A percentile compares a stretch with the other conserved stretches of the same genome.
These are phyloP conservation scores for Scophthalmus maximus DNA, from an alignment of 2,113 vertebrate species.

Conservation along the genomic window DNA sequence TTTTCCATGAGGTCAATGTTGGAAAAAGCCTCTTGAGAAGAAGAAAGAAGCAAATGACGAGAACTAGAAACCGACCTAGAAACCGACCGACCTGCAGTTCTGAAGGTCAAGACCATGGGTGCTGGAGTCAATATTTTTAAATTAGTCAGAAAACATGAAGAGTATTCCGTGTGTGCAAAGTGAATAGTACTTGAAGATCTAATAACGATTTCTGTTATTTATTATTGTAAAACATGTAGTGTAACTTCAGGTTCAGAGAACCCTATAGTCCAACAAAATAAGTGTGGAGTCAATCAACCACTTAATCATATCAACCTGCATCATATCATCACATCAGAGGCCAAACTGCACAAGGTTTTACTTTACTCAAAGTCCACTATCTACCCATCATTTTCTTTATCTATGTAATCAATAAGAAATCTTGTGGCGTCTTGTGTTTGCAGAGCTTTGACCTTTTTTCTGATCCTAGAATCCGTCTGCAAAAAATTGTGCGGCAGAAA, in stretches of 20 bases:
- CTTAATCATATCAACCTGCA: background rate
- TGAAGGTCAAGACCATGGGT: too few relatives aligned
- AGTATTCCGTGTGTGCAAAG: too few relatives aligned
- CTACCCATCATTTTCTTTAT: background rate
- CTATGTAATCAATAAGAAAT: too few relatives aligned
- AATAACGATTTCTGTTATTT: too few relatives aligned
- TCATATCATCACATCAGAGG: background rate
- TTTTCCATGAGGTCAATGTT: background rate
- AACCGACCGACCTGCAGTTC: background rate
- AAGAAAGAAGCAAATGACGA: background rate
- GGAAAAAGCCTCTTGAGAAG: too few relatives aligned
- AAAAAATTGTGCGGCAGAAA: conserved; percentile 3
- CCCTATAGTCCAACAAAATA: too few relatives aligned
- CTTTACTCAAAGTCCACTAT: background rate
- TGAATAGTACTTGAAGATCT: too few relatives aligned
- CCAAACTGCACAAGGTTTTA: background rate
- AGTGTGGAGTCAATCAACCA: background rate
- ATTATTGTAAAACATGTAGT: too few relatives aligned
- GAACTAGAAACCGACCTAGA: background rate
- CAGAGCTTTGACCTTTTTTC: background rate
- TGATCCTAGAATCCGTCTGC: background rate
- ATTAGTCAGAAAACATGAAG: too few relatives aligned
- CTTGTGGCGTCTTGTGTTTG: too few relatives aligned
- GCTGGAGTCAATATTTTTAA: too few relatives aligned
- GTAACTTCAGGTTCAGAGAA: too few relatives aligned